Evolutionary conservation across 2,797 vertebrate species (phyloP), one percentile per base, ranked within the genome.

Genomic region (Emys orbicularis): DNA sequence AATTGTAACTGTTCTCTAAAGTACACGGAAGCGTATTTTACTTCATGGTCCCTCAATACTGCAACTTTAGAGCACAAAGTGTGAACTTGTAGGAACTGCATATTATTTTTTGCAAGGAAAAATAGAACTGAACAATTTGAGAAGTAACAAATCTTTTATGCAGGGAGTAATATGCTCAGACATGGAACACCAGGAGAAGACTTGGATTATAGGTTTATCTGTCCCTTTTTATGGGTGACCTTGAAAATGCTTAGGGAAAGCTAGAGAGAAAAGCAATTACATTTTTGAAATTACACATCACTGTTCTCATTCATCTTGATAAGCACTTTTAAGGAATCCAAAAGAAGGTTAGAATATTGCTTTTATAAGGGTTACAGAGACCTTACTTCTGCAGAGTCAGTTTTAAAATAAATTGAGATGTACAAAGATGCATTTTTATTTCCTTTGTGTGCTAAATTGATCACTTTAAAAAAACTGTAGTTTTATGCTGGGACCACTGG

Each of bases 251-350:
- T 89, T 95, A 95, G 90, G 96, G 93, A 97, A 98, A 97, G 95
- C 97, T 95, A 95, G 93, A 97, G 92, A 98, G 98, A 98, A 98
- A 98, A 98, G 98, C 98, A 98, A 98, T 98, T 98, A 98, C 94
- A 98, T 98, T 98, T 98, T 98, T 98, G 97, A 98, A 98, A 98
- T 98, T 98, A 98, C 97, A 97, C 96, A 97, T 95, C 84, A 97
- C 96, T 97, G 90, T 98, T 98, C 98, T 98, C 98, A 98, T 98
- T 98, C 98, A 98, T 98, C 98, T 98, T 98, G 98, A 98, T 98
- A 98, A 98, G 98, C 95, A 97, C 98, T 98, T 98, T 98, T 98
- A 98, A 98, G 95, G 96, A 98, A 97, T 96, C 94, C 93, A 96
- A 97, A 97, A 98, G 56, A 97, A 96, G 94, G 93, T 90, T 91